Evolutionary conservation across 2,888 invertebrate genomes (phyloP).

Genomic region (Amiota mariae): DNA sequence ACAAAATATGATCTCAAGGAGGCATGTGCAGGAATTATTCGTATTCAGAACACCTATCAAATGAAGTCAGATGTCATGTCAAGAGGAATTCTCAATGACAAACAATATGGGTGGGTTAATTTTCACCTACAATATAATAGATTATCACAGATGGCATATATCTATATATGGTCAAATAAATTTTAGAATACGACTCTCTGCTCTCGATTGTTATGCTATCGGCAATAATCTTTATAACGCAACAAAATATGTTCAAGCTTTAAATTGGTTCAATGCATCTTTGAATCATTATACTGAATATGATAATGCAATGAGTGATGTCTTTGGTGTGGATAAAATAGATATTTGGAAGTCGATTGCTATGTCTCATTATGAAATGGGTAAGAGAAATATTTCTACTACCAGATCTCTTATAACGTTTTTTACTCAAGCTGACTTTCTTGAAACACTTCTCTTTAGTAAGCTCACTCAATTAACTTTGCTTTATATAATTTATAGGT

Average conservation of each 20-base stretch:
- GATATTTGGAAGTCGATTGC: not conserved
- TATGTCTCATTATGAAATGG: not conserved
- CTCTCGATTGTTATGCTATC: constrained; percentile 52
- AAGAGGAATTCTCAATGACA: constrained; percentile 84
- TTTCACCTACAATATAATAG: not conserved
- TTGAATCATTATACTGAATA: constrained; percentile 22
- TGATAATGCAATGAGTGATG: not conserved
- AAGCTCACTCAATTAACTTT: not conserved
- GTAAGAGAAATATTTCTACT: no score
- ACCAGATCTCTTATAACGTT: no score
- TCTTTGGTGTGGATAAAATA: not conserved
- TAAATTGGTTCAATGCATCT: constrained; percentile 49
- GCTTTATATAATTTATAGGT: no score
- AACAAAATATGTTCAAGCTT: constrained; percentile 37
- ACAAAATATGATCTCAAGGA: constrained; percentile 91
- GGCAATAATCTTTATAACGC: constrained; percentile 43
- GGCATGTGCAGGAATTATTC: constrained; percentile 90
- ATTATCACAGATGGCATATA: no score
- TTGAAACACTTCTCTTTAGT: not conserved
- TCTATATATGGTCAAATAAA: no score
- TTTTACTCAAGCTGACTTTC: not conserved
- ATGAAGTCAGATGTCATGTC: constrained; percentile 87
- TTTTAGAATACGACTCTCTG: constrained; percentile 38
- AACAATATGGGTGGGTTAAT: constrained; percentile 79
- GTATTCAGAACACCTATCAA: constrained; percentile 91